Evolutionary conservation across 1,140 invertebrate species (phyloP).

Genomic region (Aphelinus certus): DNA sequence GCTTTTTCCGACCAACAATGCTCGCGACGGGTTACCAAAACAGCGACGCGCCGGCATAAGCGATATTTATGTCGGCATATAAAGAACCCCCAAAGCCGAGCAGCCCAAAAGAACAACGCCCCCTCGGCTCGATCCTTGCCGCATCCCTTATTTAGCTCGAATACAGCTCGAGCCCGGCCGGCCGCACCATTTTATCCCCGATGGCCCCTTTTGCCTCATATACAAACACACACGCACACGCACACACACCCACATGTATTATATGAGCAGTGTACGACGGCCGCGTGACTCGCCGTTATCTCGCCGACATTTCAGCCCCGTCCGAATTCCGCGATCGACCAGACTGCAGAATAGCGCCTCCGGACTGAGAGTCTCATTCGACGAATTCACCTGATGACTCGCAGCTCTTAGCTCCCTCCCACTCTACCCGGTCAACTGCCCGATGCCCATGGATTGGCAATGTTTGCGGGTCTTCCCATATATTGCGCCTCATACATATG

Average conservation of each 20-base stretch:
- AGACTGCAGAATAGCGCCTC: too few species aligned
- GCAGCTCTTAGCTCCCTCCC: background rate
- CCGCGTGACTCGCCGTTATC: conserved; percentile 41
- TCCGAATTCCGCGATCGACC: background rate
- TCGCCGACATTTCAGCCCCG: background rate
- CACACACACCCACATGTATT: too few species aligned
- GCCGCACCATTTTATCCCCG: background rate
- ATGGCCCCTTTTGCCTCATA: conserved; percentile 37
- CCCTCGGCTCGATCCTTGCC: conserved; percentile 22
- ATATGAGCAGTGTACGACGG: conserved; percentile 22
- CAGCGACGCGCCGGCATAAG: conserved; percentile 63
- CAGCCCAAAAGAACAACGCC: conserved; percentile 59
- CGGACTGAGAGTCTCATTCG: background rate
- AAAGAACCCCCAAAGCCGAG: conserved; percentile 59
- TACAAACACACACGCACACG: too few species aligned
- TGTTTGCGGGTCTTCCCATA: too few species aligned
- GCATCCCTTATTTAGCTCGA: background rate
- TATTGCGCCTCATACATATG: background rate
- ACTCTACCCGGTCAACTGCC: too few species aligned
- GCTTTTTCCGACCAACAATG: conserved; percentile 57
- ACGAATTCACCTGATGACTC: conserved; percentile 24
- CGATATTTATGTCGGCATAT: conserved; percentile 66
- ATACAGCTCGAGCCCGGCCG: background rate
- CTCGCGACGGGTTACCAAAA: conserved; percentile 65
- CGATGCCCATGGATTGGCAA: too few species aligned